Evolutionary conservation across 1,140 invertebrate genomes (phyloP), one percentile per base, ranked within the genome.

Genomic region (Cephus cinctus): DNA sequence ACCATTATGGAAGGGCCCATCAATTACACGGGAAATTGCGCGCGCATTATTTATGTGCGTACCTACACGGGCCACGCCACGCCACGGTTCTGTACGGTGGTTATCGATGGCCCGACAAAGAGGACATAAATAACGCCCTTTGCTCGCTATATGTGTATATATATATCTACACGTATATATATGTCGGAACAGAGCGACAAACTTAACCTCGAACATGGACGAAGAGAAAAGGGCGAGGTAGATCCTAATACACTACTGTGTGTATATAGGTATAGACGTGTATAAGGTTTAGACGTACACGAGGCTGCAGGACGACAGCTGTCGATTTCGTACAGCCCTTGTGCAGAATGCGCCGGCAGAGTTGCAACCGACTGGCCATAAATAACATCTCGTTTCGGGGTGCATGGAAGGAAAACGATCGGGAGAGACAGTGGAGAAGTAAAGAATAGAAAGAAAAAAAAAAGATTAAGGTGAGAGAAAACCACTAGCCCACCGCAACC

Each of bases 21-120:
- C 71, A 72, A 73, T 73, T 73, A 71, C 67, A 69, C 59, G 67
- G 69, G 58, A 71, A 73, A 73, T 72, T 71, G 69, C 67, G 57
- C 67, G 61, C 61, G 56, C 58, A 69, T 70, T 70, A 71, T 70
- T 73, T 73, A 71, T 68, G 59, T 62, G 59, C 54, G 53, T 57
- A 59, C 52, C 58, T 59, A 52, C 57, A 63, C 52, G 52, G 44
- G 52, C 55, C 40, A 48, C 43, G 45, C 50, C 55, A 38, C 46
- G 55, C 49, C 55, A 52, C 52, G 47, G 47, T 56, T 52, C 56
- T 52, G 51, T 46, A 34, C 52, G 36, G 21, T 41, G 58, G 54
- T 65, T 65, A 65, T 67, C 64, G 57, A 68, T 61, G 61, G 52
- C 59, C 65, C 61, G 61, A 67, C 64, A 67, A 69, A 65, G 63